Evolutionary conservation across 1,140 invertebrate genomes (phyloP).

Genomic region (Hycleus phaleratus): DNA sequence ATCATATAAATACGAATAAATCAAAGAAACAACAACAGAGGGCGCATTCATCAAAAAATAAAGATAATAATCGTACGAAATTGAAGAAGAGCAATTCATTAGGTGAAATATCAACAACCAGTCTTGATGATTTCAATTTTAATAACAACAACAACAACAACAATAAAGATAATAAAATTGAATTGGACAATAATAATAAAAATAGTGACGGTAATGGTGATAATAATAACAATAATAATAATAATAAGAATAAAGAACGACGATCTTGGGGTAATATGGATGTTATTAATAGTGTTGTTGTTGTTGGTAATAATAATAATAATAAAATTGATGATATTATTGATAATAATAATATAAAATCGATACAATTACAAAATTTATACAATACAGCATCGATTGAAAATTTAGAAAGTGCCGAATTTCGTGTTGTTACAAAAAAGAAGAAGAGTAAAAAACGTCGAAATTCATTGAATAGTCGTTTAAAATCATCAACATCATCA

Average conservation of each 20-base stretch:
- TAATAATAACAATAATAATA: conserved; percentile 17
- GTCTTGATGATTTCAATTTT: conserved; percentile 51
- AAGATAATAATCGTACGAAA: conserved; percentile 41
- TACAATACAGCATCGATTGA: conserved; percentile 39
- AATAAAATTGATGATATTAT: conserved; percentile 42
- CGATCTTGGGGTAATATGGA: conserved; percentile 58
- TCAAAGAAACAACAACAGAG: not conserved
- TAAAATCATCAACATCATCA: conserved; percentile 6
- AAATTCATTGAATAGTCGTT: conserved; percentile 34
- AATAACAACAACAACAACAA: conserved; percentile 13
- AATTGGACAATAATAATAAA: conserved; percentile 3
- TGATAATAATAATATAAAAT: conserved; percentile 9
- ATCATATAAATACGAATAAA: conserved; percentile 6
- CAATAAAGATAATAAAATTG: conserved; percentile 21
- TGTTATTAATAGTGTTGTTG: conserved; percentile 49
- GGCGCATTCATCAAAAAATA: conserved; percentile 17
- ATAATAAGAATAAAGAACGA: conserved; percentile 41
- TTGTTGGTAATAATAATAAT: conserved; percentile 24
- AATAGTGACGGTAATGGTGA: conserved; percentile 27
- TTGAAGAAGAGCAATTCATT: conserved; percentile 58
- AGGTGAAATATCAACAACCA: conserved; percentile 63
- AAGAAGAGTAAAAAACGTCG: conserved; percentile 60
- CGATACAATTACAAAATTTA: conserved; percentile 31
- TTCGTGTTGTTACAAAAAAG: conserved; percentile 65
- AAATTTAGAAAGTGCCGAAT: conserved; percentile 49